Evolutionary conservation across 1,140 invertebrate genomes (phyloP), one percentile per base, ranked within the genome.

Genomic region (Pemphigus obesinymphae): DNA sequence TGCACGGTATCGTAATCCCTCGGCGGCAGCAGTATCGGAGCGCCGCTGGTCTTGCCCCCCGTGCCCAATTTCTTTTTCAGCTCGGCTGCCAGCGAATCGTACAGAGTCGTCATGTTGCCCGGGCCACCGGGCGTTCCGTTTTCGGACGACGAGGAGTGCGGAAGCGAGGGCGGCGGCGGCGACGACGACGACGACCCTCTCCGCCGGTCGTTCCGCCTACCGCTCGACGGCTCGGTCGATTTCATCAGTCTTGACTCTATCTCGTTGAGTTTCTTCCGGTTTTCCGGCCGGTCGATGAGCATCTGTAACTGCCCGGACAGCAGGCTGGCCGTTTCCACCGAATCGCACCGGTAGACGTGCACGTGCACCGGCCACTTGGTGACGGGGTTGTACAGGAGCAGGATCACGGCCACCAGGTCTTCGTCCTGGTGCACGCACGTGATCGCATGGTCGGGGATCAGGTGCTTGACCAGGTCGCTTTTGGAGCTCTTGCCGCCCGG

Each of bases 311-410:
- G 96, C 3, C 91, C 89, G 82, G 92, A 92, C 81, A 98, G 90
- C 83, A 96, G 90, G 80, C 92, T 90, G 0, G 97, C 97, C 8
- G 97, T 99, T 85, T 96, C 93, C 26, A 96, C 92, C 17, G 95
- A 96, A 87, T 98, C 97, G 87, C 96, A 99, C 87, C 94, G 91
- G 88, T 98, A 98, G 43, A 95, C 96, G 86, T 98, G 97, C 2
- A 98, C 95, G 86, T 98, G 97, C 6, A 96, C 90, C 2, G 92
- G 92, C 87, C 91, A 92, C 84, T 95, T 93, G 0, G 96, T 98
- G 40, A 95, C 91, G 1, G 96, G 96, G 88, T 97, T 97, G 85
- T 95, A 96, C 11, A 97, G 90, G 40, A 97, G 88, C 68, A 97
- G 88, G 50, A 97, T 95, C 82, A 93, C 95, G 15, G 94, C 93